Evolutionary conservation across 2,797 vertebrate species (phyloP), one percentile per base, ranked within the genome.

Genomic region (Enoplosus armatus): DNA sequence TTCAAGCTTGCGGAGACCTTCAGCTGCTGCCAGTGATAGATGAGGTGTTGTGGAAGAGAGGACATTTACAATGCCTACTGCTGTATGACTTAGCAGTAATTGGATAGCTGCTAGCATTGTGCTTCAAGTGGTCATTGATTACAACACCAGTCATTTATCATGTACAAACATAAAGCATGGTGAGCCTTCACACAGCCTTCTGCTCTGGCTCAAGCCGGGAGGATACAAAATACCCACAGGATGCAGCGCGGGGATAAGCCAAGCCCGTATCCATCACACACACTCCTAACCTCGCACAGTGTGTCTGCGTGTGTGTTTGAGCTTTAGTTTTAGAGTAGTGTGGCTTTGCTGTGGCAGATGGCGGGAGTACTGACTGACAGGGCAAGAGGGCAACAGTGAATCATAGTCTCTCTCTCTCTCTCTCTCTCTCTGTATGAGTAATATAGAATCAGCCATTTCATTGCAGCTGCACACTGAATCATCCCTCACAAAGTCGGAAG

Each of bases 291-390:
- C 76, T 75, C 39, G 2, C 60, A 22, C 26, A 1, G 43, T 10
- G 55, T 51, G 54, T 53, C 43, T 43, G 67, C 60, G 74, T 35
- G 67, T 45, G 51, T 48, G 67, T 29, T 22, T 39, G 56, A 61
- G 63, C 74, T 82, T 65, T 50, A 45, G 71, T 58, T 80, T 72
- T 22, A 64, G 79, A 77, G 62, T 60, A 16, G 67, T 20, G 47
- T 67, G 84, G 89, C 79, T 89, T 87, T 85, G 80, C 82, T 29
- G 86, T 87, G 89, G 91, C 92, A 94, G 90, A 94, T 93, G 93
- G 93, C 33, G 26, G 70, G 66, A 72, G 87, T 85, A 84, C 81
- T 83, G 85, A 87, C 82, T 80, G 86, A 84, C 81, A 75, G 80
- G 82, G 58, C 64, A 80, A 56, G 53, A 82, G 87, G 69, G 82